phyloP scores from a whole-genome alignment of 2,888 invertebrate species.

The Cheilosia soror region DNA sequence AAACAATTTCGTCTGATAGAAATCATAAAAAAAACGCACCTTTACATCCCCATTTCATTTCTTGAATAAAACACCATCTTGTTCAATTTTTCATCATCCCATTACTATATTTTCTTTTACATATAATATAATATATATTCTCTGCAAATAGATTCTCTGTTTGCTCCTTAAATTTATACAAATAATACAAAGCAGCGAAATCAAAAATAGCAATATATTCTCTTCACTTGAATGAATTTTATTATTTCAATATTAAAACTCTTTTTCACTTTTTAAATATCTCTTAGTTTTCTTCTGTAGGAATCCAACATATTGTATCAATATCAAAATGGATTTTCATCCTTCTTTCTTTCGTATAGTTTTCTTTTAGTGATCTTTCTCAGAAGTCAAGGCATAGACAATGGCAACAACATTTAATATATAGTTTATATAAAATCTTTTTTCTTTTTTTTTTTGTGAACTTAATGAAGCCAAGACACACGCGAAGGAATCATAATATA shows the following conservation, averaged over 20 bases:
- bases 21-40: too few relatives aligned
- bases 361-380: constrained; percentile 37
- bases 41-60: neutral
- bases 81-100: constrained; percentile 45
- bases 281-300: constrained; percentile 40
- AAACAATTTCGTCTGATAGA: too few relatives aligned
- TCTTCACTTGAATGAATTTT: constrained; percentile 25
- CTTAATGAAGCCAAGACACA: constrained; percentile 69
- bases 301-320: constrained; percentile 32
- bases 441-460: constrained; percentile 21
- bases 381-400: constrained; percentile 72
- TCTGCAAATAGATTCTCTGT: constrained; percentile 55
- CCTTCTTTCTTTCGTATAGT: neutral
- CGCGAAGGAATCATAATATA: constrained; percentile 62
- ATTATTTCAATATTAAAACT: constrained; percentile 20
- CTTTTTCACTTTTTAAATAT: constrained; percentile 45
- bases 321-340: constrained; percentile 22
- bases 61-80: constrained; percentile 28
- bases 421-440: constrained; percentile 52
- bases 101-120: constrained; percentile 47
- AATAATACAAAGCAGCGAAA: constrained; percentile 61
- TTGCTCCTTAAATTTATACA: constrained; percentile 48
- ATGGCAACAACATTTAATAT: constrained; percentile 74
- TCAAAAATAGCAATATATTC: constrained; percentile 51
- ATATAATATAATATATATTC: constrained; percentile 43